Percentiles rank a stretch among this genome's conserved stretches.
Evolutionary conservation across 1,140 invertebrate species (phyloP).

Genomic region (Trichogramma pretiosum): DNA sequence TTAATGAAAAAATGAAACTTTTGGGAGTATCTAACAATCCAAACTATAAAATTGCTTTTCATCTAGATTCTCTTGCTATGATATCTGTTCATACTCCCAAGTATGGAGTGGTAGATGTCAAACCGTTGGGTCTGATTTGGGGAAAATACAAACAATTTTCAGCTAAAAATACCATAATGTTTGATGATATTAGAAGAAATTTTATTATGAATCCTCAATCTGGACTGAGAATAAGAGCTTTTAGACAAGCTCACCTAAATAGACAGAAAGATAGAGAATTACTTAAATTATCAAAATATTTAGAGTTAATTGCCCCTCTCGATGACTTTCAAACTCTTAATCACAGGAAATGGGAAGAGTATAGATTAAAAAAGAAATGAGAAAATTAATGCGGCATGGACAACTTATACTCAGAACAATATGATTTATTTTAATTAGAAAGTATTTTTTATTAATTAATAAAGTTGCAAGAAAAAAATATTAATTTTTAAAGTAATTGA

Average conservation of each 20-base stretch:
- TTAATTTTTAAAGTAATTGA: too few relatives aligned
- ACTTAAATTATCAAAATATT: constrained; percentile 71
- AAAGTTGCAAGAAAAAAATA: too few relatives aligned
- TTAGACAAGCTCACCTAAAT: constrained; percentile 82
- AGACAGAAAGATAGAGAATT: constrained; percentile 78
- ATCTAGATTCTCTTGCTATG: constrained; percentile 87
- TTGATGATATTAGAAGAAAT: constrained; percentile 93
- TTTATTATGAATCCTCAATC: constrained; percentile 97
- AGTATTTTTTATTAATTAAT: too few relatives aligned
- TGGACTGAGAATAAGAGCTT: constrained; percentile 83
- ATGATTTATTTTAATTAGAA: too few relatives aligned
- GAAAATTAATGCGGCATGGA: too few relatives aligned
- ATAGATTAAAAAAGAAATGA: constrained; percentile 47
- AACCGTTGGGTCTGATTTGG: constrained; percentile 95
- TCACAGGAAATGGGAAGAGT: constrained; percentile 87
- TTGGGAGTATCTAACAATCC: constrained; percentile 75
- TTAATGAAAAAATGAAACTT: constrained; percentile 93
- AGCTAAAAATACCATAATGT: constrained; percentile 93
- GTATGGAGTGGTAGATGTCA: constrained; percentile 86
- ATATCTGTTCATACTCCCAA: constrained; percentile 84
- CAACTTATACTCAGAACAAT: too few relatives aligned
- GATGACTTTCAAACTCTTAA: constrained; percentile 79
- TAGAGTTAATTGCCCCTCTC: constrained; percentile 72
- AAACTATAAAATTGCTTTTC: constrained; percentile 88
- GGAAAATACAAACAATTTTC: constrained; percentile 84